A percentile compares a stretch with the other conserved stretches of the same genome.
Conservation (phyloP, 2,113 vertebrate species). For the Sylvietta virens region DNA sequence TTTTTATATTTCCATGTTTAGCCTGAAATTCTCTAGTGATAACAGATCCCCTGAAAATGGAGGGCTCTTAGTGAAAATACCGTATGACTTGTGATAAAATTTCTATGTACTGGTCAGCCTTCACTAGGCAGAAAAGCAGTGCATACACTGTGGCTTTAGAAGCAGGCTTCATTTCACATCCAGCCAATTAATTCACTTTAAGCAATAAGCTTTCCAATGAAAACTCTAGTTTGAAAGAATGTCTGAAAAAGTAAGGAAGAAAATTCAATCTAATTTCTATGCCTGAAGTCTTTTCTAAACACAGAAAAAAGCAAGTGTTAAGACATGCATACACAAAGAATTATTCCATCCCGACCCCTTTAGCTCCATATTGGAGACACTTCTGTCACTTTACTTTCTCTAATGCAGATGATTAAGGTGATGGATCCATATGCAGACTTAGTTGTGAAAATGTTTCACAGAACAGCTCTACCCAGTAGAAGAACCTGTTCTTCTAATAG, state of each 20-base stretch:
- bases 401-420: not conserved
- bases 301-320: not conserved
- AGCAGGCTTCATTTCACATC: not conserved
- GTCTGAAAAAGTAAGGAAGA: not conserved
- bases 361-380: not conserved
- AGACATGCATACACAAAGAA: not conserved
- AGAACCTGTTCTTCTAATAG: too few relatives aligned
- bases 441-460: not conserved
- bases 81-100: not conserved
- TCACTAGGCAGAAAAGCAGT: not conserved
- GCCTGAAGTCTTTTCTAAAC: not conserved
- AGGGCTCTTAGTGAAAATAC: not conserved
- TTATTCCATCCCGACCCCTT: not conserved
- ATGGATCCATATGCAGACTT: not conserved
- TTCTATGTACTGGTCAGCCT: not conserved
- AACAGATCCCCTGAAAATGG: not conserved
- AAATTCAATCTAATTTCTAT: not conserved
- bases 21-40: not conserved
- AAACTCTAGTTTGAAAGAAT: not conserved
- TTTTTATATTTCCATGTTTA: not conserved
- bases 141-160: not conserved
- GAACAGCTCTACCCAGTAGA: not conserved
- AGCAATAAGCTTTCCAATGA: not conserved
- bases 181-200: not conserved
- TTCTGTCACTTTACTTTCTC: not conserved